phyloP scores from a whole-genome alignment of 2,113 vertebrate genomes.

The Chionodraco myersi region DNA sequence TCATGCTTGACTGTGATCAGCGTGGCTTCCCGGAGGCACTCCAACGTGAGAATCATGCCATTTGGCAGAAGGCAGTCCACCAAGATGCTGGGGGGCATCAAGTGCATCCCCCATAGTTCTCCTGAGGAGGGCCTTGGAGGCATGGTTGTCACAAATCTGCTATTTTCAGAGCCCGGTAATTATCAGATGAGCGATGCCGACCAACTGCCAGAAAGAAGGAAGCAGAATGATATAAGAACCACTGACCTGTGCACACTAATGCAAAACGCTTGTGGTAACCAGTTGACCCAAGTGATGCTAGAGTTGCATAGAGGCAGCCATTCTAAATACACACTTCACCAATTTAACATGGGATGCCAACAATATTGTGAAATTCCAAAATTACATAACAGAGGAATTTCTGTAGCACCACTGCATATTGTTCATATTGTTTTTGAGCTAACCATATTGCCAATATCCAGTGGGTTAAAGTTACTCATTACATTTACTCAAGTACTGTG shows the following conservation, averaged over 20 bases:
- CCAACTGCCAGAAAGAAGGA: slow-evolving; percentile 61
- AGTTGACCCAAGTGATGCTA: not conserved
- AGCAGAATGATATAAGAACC: slow-evolving; percentile 40
- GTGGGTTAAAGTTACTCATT: too few species aligned
- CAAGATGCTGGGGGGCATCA: slow-evolving; percentile 97
- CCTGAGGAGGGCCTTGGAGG: slow-evolving; percentile 97
- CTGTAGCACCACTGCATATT: not conserved
- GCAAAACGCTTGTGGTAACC: slow-evolving; percentile 12
- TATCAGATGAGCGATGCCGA: slow-evolving; percentile 61
- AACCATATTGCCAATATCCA: not conserved
- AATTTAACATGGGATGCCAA: not conserved
- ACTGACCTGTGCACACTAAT: slow-evolving; percentile 30
- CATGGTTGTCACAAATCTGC: slow-evolving; percentile 82
- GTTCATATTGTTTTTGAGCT: not conserved
- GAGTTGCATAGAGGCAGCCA: not conserved
- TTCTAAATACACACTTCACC: not conserved
- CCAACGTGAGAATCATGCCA: slow-evolving; percentile 97
- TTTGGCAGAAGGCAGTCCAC: slow-evolving; percentile 98
- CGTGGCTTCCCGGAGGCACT: slow-evolving; percentile 98
- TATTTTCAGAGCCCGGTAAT: slow-evolving; percentile 64
- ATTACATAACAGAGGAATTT: not conserved
- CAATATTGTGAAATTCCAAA: not conserved
- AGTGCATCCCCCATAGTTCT: slow-evolving; percentile 98
- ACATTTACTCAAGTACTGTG: too few species aligned
- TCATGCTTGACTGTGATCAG: slow-evolving; percentile 97